Evolutionary conservation across 2,797 vertebrate species (phyloP), one percentile per base, ranked within the genome.

Genomic region (Phoebastria nigripes): DNA sequence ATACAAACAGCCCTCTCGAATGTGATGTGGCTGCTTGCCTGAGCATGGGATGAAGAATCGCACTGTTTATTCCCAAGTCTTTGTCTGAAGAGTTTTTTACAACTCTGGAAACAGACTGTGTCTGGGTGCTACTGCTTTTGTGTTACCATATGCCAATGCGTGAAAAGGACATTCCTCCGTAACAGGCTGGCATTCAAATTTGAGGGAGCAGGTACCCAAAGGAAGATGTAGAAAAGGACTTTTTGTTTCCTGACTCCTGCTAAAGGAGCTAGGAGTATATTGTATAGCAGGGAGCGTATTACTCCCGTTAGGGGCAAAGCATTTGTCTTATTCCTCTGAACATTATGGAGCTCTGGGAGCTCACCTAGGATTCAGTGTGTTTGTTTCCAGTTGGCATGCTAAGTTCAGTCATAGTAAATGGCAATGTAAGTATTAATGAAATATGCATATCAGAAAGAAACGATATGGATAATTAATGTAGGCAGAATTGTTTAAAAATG

Each of bases 281-380:
- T 44, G 22, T 15, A 6, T 33, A 58, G 51, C 31, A 46, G 78
- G 55, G 55, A 31, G 33, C 7, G 17, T 61, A 0, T 39, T 61
- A 21, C 58, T 91, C 63, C 46, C 0, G 0, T 44, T 41, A 19
- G 12, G 18, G 15, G 2, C 49, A 90, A 12, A 61, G 37, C 16
- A 8, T 55, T 91, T 80, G 26, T 73, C 26, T 26, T 26, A 15
- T 26, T 77, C 12, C 39, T 61, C 35, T 47, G 42, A 69, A 25
- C 0, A 0, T 19, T 37, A 2, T 4, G 19, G 70, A 73, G 39
- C 29, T 70, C 35, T 31, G 41, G 67, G 35, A 90, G 46, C 59
- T 76, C 81, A 42, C 44, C 62, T 59, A 7, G 46, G 47, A 29
- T 59, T 42, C 76, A 17, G 59, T 17, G 33, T 31, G 33, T 47